These are phyloP conservation scores for Chelon labrosus DNA, from an alignment of 2,797 vertebrate species.

Conservation along the genomic window DNA sequence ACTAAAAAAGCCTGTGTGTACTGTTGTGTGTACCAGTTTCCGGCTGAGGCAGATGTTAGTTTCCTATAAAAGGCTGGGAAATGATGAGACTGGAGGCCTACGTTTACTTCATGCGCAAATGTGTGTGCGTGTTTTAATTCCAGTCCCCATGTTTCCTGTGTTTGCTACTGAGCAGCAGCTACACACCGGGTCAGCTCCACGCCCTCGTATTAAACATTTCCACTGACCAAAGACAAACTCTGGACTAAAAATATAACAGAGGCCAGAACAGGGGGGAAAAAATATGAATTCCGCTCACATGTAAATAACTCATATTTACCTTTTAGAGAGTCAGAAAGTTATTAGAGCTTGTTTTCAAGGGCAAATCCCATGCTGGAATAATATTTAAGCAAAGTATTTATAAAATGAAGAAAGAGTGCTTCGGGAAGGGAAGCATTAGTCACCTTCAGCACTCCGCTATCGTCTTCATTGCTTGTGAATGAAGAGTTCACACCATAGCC, in stretches of 20 bases:
- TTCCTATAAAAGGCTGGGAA: slow-evolving; percentile 37
- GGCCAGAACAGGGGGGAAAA: slow-evolving; percentile 17
- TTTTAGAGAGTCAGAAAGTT: slow-evolving; percentile 20
- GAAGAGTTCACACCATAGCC: slow-evolving; percentile 29
- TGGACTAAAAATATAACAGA: slow-evolving; percentile 63
- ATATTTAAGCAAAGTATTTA: slow-evolving; percentile 82
- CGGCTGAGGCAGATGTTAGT: slow-evolving; percentile 23
- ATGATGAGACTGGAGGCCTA: slow-evolving; percentile 16
- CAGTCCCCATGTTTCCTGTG: slow-evolving; percentile 42
- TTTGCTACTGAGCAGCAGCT: slow-evolving; percentile 42
- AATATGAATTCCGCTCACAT: slow-evolving; percentile 29
- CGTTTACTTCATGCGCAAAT: slow-evolving; percentile 20
- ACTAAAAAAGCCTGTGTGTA: slow-evolving; percentile 4
- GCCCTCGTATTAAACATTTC: slow-evolving; percentile 64
- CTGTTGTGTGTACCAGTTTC: background rate
- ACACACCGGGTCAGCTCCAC: slow-evolving; percentile 46
- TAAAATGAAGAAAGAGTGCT: slow-evolving; percentile 58
- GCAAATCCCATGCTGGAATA: slow-evolving; percentile 65
- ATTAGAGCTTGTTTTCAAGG: too few relatives aligned
- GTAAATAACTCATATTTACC: slow-evolving; percentile 68
- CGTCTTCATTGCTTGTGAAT: background rate
- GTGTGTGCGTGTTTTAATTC: slow-evolving; percentile 24
- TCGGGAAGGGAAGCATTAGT: slow-evolving; percentile 37
- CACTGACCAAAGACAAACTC: slow-evolving; percentile 68
- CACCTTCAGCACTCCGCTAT: slow-evolving; percentile 41